These are phyloP conservation scores for Tor tambroides DNA, from an alignment of 2,113 vertebrate species.

Conservation along the genomic window DNA sequence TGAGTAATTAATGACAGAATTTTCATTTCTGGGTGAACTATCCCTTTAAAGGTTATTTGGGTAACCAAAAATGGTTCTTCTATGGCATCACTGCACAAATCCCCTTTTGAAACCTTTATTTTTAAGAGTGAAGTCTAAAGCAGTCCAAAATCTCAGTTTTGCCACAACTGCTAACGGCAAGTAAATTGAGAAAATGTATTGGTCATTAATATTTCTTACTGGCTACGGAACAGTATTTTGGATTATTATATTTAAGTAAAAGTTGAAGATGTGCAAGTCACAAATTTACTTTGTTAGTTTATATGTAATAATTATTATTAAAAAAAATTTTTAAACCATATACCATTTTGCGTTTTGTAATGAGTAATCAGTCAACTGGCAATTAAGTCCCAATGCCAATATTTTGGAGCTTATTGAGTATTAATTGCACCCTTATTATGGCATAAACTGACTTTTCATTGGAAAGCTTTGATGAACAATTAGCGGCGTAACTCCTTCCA, in stretches of 20 bases:
- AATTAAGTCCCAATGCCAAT: background rate
- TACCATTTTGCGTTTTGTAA: background rate
- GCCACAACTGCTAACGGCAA: background rate
- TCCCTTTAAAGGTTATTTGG: too few relatives aligned
- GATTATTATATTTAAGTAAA: background rate
- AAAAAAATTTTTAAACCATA: background rate
- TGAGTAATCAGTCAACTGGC: background rate
- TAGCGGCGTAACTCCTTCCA: background rate
- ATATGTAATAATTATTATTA: background rate
- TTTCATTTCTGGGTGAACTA: too few relatives aligned
- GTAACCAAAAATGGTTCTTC: too few relatives aligned
- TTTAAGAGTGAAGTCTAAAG: background rate
- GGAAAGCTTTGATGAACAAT: constrained; percentile 17
- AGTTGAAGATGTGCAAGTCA: background rate
- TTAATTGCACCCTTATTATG: background rate
- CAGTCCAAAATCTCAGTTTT: background rate
- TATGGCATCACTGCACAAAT: too few relatives aligned
- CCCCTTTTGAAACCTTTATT: too few relatives aligned
- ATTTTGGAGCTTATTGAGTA: too few relatives aligned
- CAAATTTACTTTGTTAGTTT: background rate
- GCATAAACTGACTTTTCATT: background rate
- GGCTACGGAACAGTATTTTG: background rate
- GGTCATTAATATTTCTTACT: background rate
- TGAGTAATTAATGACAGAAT: too few relatives aligned
- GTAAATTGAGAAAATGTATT: background rate